These are phyloP conservation scores for Coendou prehensilis DNA, from an alignment of 2,797 vertebrate species.

Conservation along the genomic window DNA sequence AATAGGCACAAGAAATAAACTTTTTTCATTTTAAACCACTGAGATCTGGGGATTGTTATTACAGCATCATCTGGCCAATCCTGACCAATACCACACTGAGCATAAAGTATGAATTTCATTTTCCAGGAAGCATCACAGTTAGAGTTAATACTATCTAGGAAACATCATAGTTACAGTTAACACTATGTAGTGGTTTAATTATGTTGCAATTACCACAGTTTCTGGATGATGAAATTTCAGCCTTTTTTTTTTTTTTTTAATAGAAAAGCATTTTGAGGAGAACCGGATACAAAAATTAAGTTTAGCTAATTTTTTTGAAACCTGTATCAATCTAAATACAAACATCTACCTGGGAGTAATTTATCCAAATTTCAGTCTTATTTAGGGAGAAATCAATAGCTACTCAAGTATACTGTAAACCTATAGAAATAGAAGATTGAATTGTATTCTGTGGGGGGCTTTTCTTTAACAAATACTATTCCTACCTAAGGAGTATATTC, in stretches of 20 bases:
- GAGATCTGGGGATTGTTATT: neutral
- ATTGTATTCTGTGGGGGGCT: neutral
- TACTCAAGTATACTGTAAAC: neutral
- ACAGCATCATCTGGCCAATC: neutral
- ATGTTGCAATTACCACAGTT: neutral
- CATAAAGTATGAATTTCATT: neutral
- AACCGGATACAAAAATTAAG: constrained; percentile 20
- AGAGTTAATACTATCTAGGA: neutral
- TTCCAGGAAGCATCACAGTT: neutral
- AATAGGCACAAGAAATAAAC: neutral
- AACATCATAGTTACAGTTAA: neutral
- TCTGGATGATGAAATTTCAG: constrained; percentile 38
- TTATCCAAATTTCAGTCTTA: neutral
- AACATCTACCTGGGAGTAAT: neutral
- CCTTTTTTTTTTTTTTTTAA: neutral
- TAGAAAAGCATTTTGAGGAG: constrained; percentile 48
- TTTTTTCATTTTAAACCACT: constrained; percentile 6
- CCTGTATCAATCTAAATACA: neutral
- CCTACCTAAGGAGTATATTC: neutral
- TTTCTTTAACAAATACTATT: neutral
- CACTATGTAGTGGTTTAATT: neutral
- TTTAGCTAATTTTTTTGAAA: neutral
- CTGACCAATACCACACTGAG: neutral
- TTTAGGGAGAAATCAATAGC: neutral
- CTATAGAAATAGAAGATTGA: neutral